phyloP scores from a whole-genome alignment of 2,797 vertebrate genomes.

The Anas bahamensis region DNA sequence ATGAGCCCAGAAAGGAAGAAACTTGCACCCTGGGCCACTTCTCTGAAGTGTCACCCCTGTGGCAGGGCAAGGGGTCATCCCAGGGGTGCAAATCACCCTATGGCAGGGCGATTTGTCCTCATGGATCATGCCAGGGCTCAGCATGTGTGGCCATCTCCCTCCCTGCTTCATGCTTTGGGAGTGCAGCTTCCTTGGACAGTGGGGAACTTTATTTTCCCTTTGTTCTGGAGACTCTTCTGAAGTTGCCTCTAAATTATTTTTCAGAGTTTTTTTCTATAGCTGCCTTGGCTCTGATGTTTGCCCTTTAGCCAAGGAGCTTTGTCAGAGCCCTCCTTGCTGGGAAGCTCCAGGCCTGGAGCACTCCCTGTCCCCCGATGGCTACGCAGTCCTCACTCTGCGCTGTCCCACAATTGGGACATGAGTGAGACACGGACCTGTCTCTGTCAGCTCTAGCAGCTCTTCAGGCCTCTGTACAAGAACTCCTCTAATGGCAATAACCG shows the following conservation, averaged over 20 bases:
- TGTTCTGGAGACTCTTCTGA: background rate
- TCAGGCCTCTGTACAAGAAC: background rate
- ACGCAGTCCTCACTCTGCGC: background rate
- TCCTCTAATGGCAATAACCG: background rate
- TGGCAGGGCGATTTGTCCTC: background rate
- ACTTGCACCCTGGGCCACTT: background rate
- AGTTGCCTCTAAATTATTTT: background rate
- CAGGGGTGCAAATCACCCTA: background rate
- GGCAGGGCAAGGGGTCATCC: background rate
- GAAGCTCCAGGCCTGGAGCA: background rate
- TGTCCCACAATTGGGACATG: background rate
- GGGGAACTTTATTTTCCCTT: background rate
- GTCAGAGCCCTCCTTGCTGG: background rate
- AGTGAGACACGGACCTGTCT: background rate
- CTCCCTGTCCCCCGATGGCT: background rate
- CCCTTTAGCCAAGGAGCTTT: background rate
- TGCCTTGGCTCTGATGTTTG: background rate
- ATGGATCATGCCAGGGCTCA: fast-evolving
- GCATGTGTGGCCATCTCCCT: background rate
- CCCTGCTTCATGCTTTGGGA: background rate
- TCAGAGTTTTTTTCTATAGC: background rate
- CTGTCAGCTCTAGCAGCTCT: background rate
- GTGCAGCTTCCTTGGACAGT: background rate
- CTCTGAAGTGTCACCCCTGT: background rate
- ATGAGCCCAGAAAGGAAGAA: background rate